phyloP scores from a whole-genome alignment of 2,888 invertebrate genomes.

The Stenichneumon culpator region DNA sequence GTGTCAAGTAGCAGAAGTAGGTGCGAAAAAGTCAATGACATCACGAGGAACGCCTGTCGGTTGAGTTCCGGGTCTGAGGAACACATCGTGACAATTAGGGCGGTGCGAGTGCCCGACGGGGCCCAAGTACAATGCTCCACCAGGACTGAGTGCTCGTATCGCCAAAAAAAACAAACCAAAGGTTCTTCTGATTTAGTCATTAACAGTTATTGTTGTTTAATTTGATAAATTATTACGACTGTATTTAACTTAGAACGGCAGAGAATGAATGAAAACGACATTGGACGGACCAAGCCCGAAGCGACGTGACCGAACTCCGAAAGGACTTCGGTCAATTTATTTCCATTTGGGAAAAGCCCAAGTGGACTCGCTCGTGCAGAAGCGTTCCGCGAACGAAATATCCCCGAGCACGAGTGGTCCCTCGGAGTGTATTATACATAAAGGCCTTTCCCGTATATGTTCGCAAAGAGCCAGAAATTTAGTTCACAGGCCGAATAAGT shows the following conservation, averaged over 20 bases:
- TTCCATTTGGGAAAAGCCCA: conserved; percentile 43
- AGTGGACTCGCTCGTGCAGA: conserved; percentile 2
- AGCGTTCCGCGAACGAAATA: conserved; percentile 43
- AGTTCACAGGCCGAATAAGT: conserved; percentile 23
- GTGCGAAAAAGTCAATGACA: too few species aligned
- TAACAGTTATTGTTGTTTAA: not conserved
- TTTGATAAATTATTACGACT: conserved; percentile 1
- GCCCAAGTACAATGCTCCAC: too few species aligned
- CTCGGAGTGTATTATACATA: conserved; percentile 4
- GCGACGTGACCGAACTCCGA: conserved; percentile 36
- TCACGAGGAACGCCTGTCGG: too few species aligned
- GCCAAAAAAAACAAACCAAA: too few species aligned
- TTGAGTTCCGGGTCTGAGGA: too few species aligned
- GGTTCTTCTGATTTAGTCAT: too few species aligned
- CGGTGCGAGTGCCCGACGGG: too few species aligned
- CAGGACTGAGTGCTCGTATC: too few species aligned
- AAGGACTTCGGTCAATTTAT: conserved; percentile 47
- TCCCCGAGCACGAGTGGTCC: too few species aligned
- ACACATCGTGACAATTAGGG: too few species aligned
- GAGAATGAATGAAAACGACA: not conserved
- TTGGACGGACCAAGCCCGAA: not conserved
- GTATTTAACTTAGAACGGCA: not conserved
- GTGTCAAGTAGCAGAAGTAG: too few species aligned
- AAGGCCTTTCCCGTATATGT: not conserved
- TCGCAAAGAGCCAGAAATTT: conserved; percentile 15